A percentile compares a stretch with the other conserved stretches of the same genome.
Evolutionary conservation across 2,888 invertebrate genomes (phyloP).

Genomic region (Noctua pronuba): DNA sequence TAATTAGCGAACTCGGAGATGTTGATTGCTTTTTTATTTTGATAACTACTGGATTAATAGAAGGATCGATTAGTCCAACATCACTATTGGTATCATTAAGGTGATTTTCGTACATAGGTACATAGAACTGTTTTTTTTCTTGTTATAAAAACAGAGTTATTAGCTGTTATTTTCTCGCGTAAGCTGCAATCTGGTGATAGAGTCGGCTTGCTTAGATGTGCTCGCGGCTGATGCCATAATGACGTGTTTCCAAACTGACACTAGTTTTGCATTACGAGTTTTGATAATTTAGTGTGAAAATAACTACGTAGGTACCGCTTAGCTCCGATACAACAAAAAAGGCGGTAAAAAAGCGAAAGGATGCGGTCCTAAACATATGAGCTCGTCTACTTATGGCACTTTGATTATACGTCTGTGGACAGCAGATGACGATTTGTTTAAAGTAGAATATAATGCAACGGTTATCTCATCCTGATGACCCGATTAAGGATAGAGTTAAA

Average conservation of each 20-base stretch:
- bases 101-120: slow-evolving; percentile 39
- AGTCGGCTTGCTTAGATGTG: slow-evolving; percentile 51
- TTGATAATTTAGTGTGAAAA: slow-evolving; percentile 55
- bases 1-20: slow-evolving; percentile 65
- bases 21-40: slow-evolving; percentile 68
- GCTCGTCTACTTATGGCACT: slow-evolving; percentile 59
- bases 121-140: slow-evolving; percentile 32
- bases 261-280: slow-evolving; percentile 36
- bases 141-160: slow-evolving; percentile 54
- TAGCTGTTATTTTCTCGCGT: slow-evolving; percentile 57
- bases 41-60: slow-evolving; percentile 66
- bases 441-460: slow-evolving; percentile 68
- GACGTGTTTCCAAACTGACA: slow-evolving; percentile 36
- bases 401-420: slow-evolving; percentile 63
- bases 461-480: slow-evolving; percentile 41
- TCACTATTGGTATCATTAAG: slow-evolving; percentile 57
- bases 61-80: slow-evolving; percentile 60
- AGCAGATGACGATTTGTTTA: slow-evolving; percentile 64
- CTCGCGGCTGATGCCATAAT: slow-evolving; percentile 42
- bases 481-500: slow-evolving; percentile 47
- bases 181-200: slow-evolving; percentile 20
- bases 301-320: slow-evolving; percentile 37
- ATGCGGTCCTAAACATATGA: slow-evolving; percentile 52
- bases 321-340: slow-evolving; percentile 48
- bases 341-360: slow-evolving; percentile 53